These are phyloP conservation scores for Sitodiplosis mosellana DNA, from an alignment of 1,140 invertebrate species.

Conservation along the genomic window DNA sequence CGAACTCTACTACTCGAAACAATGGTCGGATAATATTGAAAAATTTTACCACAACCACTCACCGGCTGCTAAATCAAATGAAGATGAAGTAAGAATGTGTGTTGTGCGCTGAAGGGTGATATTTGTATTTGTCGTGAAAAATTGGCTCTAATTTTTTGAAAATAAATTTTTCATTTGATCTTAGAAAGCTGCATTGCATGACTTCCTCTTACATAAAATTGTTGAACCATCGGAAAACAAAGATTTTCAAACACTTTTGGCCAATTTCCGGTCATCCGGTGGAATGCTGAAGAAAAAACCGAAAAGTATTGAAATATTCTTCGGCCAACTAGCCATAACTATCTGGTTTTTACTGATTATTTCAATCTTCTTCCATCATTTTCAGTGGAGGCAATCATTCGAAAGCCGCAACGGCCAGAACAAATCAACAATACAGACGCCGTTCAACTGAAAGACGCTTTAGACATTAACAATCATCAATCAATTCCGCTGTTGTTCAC, in stretches of 20 bases:
- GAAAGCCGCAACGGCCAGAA: conserved; percentile 1
- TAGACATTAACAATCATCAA: conserved; percentile 79
- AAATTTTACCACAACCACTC: conserved; percentile 8
- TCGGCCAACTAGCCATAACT: no score
- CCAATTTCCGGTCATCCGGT: conserved; percentile 73
- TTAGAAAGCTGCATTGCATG: conserved; percentile 32
- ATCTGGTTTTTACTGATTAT: no score
- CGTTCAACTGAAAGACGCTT: conserved; percentile 41
- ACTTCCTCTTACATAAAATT: conserved; percentile 51
- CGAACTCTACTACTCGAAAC: conserved; percentile 58
- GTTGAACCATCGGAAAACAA: conserved; percentile 39
- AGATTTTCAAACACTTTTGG: conserved; percentile 50
- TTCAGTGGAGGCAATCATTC: background rate
- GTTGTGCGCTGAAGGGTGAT: no score
- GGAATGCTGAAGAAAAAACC: conserved; percentile 35
- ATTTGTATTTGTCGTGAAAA: no score
- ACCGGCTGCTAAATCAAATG: conserved; percentile 3
- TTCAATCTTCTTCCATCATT: background rate
- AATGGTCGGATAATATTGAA: conserved; percentile 23
- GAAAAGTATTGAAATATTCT: conserved; percentile 11
- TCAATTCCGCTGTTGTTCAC: conserved; percentile 76
- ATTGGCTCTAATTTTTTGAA: no score
- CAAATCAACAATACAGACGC: conserved; percentile 8
- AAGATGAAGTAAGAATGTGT: background rate
- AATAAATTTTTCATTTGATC: no score